Evolutionary conservation across 2,797 vertebrate species (phyloP).

Genomic region (Pseudochirops corinnae): DNA sequence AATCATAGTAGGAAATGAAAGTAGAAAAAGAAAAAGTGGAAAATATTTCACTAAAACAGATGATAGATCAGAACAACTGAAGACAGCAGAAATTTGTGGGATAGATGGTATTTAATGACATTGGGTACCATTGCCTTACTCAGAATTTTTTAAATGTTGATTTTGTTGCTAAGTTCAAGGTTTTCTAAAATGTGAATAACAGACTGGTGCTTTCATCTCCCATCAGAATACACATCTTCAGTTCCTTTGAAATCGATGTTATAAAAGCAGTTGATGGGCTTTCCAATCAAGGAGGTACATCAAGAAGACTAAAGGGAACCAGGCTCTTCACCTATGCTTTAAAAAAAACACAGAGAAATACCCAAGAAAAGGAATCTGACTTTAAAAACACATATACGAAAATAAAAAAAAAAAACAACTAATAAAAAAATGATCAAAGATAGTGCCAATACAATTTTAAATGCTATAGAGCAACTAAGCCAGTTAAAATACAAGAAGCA

Average conservation of each 20-base stretch:
- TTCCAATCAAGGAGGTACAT: not conserved
- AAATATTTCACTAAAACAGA: not conserved
- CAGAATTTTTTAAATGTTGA: not conserved
- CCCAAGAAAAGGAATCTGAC: not conserved
- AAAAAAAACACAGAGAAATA: not conserved
- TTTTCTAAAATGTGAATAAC: not conserved
- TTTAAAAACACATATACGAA: not conserved
- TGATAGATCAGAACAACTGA: not conserved
- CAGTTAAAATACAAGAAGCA: not conserved
- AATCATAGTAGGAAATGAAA: not conserved
- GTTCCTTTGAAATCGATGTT: not conserved
- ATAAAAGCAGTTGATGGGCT: not conserved
- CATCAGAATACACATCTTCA: not conserved
- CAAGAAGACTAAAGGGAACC: not conserved
- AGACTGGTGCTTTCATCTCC: not conserved
- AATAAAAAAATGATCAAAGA: not conserved
- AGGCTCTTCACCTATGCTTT: not conserved
- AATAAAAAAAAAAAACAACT: not conserved
- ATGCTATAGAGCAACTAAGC: not conserved
- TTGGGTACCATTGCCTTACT: not conserved
- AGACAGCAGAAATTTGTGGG: not conserved
- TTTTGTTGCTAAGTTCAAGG: not conserved
- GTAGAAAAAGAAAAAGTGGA: not conserved
- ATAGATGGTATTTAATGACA: not conserved
- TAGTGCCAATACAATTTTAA: not conserved